Conservation (phyloP, 2,888 invertebrate genomes). For the Lamproptera curius region DNA sequence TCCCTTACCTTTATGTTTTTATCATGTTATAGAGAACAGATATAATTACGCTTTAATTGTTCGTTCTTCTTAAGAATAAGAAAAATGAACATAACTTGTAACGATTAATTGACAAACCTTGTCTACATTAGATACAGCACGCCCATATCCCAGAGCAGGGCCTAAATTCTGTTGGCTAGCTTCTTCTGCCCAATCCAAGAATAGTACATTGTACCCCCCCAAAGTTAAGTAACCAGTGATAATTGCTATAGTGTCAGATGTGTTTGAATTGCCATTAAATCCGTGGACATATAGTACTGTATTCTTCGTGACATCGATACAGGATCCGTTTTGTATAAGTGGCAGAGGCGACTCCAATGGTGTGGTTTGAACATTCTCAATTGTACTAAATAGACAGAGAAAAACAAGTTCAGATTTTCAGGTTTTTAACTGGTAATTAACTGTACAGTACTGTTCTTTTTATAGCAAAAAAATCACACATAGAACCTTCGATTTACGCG, state of each 20-base stretch:
- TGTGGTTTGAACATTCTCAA: constrained; percentile 4
- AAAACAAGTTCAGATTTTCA: too few relatives aligned
- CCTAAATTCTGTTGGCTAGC: neutral
- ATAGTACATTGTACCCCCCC: constrained; percentile 6
- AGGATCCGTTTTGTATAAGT: constrained; percentile 4
- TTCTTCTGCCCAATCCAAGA: constrained; percentile 14
- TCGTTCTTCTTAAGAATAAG: too few relatives aligned
- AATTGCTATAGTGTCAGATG: neutral
- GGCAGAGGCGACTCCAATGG: constrained; percentile 10
- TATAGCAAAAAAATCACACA: too few relatives aligned
- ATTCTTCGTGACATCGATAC: constrained; percentile 1
- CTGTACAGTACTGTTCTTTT: too few relatives aligned
- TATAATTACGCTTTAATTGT: too few relatives aligned
- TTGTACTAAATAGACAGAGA: constrained; percentile 11
- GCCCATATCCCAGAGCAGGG: constrained; percentile 2
- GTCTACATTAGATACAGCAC: too few relatives aligned
- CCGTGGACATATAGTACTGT: constrained; percentile 8
- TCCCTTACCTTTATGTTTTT: too few relatives aligned
- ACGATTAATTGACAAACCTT: too few relatives aligned
- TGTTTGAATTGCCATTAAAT: neutral
- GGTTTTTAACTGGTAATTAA: too few relatives aligned
- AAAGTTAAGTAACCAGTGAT: constrained; percentile 4
- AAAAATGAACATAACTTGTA: too few relatives aligned
- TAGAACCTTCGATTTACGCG: too few relatives aligned
- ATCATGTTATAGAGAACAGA: too few relatives aligned